phyloP scores from a whole-genome alignment of 2,888 invertebrate genomes.

The Callinectes sapidus region DNA sequence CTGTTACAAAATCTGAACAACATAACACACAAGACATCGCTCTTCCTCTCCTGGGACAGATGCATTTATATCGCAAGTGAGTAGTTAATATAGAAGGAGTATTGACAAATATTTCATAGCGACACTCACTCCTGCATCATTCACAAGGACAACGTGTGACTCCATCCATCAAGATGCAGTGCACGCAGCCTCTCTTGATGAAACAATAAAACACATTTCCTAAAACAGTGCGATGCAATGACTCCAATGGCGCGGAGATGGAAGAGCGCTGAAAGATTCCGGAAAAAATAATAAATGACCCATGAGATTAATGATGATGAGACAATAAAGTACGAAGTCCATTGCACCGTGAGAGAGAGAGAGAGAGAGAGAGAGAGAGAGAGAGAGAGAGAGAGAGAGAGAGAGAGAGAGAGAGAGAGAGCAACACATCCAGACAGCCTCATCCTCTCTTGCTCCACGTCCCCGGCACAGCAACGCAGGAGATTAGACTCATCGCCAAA shows the following conservation, averaged over 20 bases:
- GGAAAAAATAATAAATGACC: background rate
- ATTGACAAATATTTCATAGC: background rate
- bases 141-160: background rate
- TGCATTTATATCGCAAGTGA: background rate
- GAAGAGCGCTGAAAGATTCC: background rate
- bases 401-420: background rate
- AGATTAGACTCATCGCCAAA: background rate
- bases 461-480: background rate
- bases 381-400: background rate
- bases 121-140: background rate
- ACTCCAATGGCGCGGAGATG: background rate
- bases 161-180: background rate
- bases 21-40: background rate
- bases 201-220: background rate
- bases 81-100: background rate
- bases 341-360: background rate
- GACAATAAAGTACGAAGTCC: background rate
- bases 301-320: slow-evolving; percentile 21
- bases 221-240: background rate
- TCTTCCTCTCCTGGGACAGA: background rate
- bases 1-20: background rate
- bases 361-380: background rate
- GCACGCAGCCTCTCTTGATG: background rate
- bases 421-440: background rate
- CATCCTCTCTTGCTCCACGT: background rate